Conservation (phyloP, 53 echinoderm and acorn worm species). For the Actinopyga echinites region DNA sequence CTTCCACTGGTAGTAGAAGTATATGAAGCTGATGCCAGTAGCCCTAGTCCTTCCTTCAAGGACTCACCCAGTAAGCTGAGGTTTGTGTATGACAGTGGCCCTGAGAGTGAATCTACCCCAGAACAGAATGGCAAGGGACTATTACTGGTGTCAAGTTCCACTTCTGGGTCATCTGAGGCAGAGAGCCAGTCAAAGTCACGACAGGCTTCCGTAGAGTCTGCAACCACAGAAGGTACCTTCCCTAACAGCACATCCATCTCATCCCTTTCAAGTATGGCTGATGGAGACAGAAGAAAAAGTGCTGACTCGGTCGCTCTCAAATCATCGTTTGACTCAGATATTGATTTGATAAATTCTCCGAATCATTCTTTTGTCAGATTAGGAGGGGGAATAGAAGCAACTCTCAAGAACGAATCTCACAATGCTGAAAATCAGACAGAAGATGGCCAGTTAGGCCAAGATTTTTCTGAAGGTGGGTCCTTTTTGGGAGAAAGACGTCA, state of each 20-base stretch:
- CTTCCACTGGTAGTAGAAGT: slow-evolving; percentile 97
- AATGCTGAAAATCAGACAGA: neutral
- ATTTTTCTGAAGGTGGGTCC: neutral
- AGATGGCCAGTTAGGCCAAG: neutral
- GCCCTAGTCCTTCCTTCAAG: slow-evolving; percentile 69
- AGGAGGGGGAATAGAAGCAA: neutral
- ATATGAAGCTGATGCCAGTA: slow-evolving; percentile 84
- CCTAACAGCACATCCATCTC: slow-evolving; percentile 93
- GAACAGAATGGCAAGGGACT: slow-evolving; percentile 45
- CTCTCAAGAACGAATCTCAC: neutral
- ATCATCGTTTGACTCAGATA: slow-evolving; percentile 37
- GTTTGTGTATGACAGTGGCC: slow-evolving; percentile 65
- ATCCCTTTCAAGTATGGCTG: slow-evolving; percentile 82
- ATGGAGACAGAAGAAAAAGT: slow-evolving; percentile 58
- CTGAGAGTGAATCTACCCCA: slow-evolving; percentile 64
- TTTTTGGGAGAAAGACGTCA: slow-evolving; percentile 20
- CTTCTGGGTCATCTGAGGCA: slow-evolving; percentile 53
- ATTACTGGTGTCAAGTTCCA: neutral
- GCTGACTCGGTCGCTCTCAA: slow-evolving; percentile 32
- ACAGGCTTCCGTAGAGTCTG: slow-evolving; percentile 82
- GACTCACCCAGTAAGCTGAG: slow-evolving; percentile 36
- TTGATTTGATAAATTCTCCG: slow-evolving; percentile 1
- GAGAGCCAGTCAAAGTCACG: slow-evolving; percentile 64
- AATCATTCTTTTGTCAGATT: slow-evolving; percentile 5
- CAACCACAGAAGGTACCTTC: slow-evolving; percentile 80